Evolutionary conservation across 2,113 vertebrate genomes (phyloP).

Genomic region (Rhabdornis inornatus): DNA sequence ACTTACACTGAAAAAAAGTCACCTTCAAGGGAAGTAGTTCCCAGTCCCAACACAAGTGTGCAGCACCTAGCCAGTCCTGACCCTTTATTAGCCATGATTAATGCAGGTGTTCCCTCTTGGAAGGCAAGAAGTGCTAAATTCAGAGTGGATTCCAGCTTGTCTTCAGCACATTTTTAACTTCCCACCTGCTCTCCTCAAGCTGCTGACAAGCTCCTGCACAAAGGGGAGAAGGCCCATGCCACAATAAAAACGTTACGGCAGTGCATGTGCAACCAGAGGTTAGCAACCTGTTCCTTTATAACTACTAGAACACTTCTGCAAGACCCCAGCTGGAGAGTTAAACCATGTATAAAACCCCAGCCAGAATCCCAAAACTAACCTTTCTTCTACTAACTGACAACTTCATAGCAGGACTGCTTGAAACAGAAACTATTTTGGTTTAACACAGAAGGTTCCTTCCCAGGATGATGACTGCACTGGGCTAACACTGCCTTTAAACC

Average conservation of each 20-base stretch:
- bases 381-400: too few species aligned
- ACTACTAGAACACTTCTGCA: neutral
- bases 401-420: neutral
- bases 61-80: neutral
- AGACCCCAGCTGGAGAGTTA: neutral
- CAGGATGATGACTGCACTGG: neutral
- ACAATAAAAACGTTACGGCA: neutral
- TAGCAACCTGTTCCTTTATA: accelerated
- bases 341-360: neutral
- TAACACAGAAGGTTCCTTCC: neutral
- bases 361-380: neutral
- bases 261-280: accelerated
- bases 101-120: neutral
- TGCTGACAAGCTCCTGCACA: neutral
- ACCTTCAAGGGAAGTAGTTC: neutral
- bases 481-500: neutral
- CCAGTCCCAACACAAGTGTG: neutral
- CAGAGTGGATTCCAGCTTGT: conserved; percentile 8
- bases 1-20: neutral
- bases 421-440: neutral
- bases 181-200: neutral
- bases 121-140: neutral
- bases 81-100: neutral
- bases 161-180: neutral
- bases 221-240: neutral